phyloP scores from a whole-genome alignment of 2,113 vertebrate genomes.

The Cisticola juncidis region DNA sequence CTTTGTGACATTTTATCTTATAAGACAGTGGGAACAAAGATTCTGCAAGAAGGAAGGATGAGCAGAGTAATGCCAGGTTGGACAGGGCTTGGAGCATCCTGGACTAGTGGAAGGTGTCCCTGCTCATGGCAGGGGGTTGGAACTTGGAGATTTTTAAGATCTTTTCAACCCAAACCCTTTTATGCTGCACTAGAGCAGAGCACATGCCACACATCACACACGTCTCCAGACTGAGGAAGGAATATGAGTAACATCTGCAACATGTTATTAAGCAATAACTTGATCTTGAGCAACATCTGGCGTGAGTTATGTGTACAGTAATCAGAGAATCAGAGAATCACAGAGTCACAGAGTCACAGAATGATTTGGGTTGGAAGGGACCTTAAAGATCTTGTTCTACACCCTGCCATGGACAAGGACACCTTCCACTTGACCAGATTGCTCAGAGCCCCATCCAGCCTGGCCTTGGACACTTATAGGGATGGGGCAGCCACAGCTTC shows the following conservation, averaged over 20 bases:
- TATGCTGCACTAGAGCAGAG: background rate
- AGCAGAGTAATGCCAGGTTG: background rate
- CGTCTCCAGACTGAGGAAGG: too few relatives aligned
- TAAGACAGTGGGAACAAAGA: background rate
- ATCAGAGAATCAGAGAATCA: background rate
- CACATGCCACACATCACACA: too few relatives aligned
- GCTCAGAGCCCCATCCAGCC: background rate
- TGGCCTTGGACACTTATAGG: background rate
- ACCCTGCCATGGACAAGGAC: background rate
- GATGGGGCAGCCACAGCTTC: background rate
- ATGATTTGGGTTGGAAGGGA: background rate
- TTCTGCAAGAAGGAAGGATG: background rate
- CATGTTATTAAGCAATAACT: background rate
- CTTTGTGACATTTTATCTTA: background rate
- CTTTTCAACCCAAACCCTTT: background rate
- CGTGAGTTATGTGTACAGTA: background rate
- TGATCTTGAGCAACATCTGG: background rate
- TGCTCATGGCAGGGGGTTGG: background rate
- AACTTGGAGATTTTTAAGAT: background rate
- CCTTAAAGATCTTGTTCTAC: background rate
- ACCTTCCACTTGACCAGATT: background rate
- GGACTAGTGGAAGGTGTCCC: background rate
- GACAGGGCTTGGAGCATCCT: background rate
- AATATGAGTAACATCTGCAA: accelerated
- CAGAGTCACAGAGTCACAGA: background rate